These are phyloP conservation scores for Amphipyra berbera DNA, from an alignment of 2,888 invertebrate genomes.

Conservation along the genomic window DNA sequence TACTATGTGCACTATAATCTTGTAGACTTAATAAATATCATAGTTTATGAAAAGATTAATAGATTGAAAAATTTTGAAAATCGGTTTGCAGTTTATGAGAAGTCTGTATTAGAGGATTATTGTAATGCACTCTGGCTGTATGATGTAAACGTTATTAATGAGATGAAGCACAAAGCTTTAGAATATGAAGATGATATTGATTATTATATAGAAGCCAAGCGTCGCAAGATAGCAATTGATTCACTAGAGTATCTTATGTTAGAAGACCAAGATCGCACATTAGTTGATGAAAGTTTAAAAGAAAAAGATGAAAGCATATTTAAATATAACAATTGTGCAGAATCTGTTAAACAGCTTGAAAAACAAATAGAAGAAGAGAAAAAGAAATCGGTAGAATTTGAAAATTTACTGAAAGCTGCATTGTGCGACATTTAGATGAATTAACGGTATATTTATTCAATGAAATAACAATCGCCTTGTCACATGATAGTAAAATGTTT, in stretches of 20 bases:
- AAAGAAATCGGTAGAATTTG: conserved; percentile 83
- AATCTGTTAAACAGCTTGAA: conserved; percentile 84
- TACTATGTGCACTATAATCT: conserved; percentile 85
- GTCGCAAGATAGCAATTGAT: conserved; percentile 81
- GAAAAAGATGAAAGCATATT: conserved; percentile 74
- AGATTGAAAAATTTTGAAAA: conserved; percentile 82
- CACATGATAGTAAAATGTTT: conserved; percentile 56
- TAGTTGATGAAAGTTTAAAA: conserved; percentile 79
- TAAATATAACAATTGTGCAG: conserved; percentile 74
- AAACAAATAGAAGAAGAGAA: conserved; percentile 82
- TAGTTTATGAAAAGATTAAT: conserved; percentile 89
- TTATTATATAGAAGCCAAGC: conserved; percentile 76
- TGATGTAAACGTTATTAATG: conserved; percentile 71
- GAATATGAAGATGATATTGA: conserved; percentile 81
- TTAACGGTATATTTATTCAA: conserved; percentile 43
- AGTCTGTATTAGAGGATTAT: conserved; percentile 86
- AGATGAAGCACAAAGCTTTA: conserved; percentile 79
- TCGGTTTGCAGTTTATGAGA: conserved; percentile 90
- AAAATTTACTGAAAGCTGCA: conserved; percentile 84
- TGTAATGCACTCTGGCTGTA: conserved; percentile 91
- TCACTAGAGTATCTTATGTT: conserved; percentile 80
- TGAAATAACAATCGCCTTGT: conserved; percentile 45
- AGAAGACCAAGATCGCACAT: conserved; percentile 79
- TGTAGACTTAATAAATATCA: conserved; percentile 87
- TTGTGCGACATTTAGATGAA: conserved; percentile 72